Base-by-base conservation (phyloP, 2,888 invertebrate genomes). In the Sesia apiformis region DNA sequence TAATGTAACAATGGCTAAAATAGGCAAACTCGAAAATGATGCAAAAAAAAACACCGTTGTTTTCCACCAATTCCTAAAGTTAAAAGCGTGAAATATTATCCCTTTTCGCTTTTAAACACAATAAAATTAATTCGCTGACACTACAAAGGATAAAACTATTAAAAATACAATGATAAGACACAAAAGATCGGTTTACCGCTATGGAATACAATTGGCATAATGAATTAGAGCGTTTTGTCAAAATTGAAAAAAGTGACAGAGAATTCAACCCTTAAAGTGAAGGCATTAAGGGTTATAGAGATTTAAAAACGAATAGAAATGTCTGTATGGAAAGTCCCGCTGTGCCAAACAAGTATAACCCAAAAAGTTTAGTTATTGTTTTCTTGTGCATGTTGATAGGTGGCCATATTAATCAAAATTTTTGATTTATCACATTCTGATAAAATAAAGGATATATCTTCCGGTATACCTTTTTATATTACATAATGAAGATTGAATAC, bases 371-470 rank as follows among this genome's bases (percentile, higher is more conserved):
- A 50, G 57, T 57, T 63, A 65, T 74, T 79, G 74, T 81, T 78
- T 78, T 66, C 67, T 60, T 51, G 43, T 54, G 60, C 53, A 59
- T 61, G 71, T 60, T 74, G 77, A 78, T 72, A 69, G 70, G 70
- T 70, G 70, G 69, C 67, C 66, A 67, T 70, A 64, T 38, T 65
- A 53, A 61, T 63, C 58, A 62, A 57, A 62, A 57, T 56, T 65
- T 63, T 72, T 78, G 72, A 78, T 78, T 73, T 72, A 76, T 75
- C 63, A 56, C 42, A 38, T 59, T 65, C 67, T 40, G 56, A 59
- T 58, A 57, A 64, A 23, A 23, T 23, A 23, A 46, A 46, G 46
- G 46, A 46, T 46, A 5, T 5, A 23, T 46, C 46, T 46, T 46
- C 46, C 46, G 46, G 46, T 23, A 23, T 23, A 23, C 23, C 2